A percentile compares a stretch with the other conserved stretches of the same genome.
phyloP scores from a whole-genome alignment of 37 sponge, comb jelly and placozoan genomes.

The Aplysina aerophoba region DNA sequence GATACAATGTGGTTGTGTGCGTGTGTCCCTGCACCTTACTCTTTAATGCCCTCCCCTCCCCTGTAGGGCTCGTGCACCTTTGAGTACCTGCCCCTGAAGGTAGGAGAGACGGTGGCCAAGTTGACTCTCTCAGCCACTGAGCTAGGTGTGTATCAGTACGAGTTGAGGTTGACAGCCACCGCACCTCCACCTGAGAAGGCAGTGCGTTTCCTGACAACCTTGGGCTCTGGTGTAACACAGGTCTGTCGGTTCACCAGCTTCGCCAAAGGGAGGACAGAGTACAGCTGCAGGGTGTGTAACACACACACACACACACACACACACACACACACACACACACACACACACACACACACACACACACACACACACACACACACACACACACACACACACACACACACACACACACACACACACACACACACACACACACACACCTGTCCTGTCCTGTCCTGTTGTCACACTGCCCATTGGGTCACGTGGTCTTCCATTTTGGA shows the following conservation, averaged over 20 bases:
- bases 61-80: constrained; percentile 85
- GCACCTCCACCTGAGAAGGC: constrained; percentile 83
- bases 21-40: too few species aligned
- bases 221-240: constrained; percentile 80
- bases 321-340: not conserved
- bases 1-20: too few species aligned
- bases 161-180: constrained; percentile 83
- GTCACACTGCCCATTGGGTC: not conserved
- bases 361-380: too few species aligned
- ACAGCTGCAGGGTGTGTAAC: constrained; percentile 79
- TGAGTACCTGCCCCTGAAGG: constrained; percentile 95
- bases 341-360: not conserved
- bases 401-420: not conserved
- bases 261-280: constrained; percentile 91
- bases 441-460: not conserved
- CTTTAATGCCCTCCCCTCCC: not conserved
- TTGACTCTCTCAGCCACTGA: constrained; percentile 80
- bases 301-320: not conserved
- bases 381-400: too few species aligned
- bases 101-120: constrained; percentile 79
- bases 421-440: not conserved
- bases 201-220: constrained; percentile 79
- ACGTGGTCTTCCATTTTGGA: too few species aligned
- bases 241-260: constrained; percentile 79
- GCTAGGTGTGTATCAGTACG: constrained; percentile 93